phyloP scores from a whole-genome alignment of 2,888 invertebrate species.

The Exocentrus adspersus region DNA sequence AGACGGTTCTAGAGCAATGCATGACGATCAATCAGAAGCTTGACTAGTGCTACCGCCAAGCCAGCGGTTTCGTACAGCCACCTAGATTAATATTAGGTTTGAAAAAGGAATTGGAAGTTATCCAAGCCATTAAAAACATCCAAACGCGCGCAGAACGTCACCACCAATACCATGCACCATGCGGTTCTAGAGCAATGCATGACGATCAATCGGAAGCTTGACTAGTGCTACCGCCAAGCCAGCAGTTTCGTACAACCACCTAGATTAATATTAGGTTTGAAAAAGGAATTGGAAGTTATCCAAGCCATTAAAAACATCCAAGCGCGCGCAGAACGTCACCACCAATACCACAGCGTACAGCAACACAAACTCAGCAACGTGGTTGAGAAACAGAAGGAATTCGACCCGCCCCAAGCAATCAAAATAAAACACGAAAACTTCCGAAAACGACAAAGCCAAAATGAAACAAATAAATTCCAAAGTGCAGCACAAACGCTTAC shows the following conservation, averaged over 20 bases:
- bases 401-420: background rate
- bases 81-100: background rate
- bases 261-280: background rate
- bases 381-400: background rate
- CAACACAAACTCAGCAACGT: background rate
- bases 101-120: background rate
- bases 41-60: background rate
- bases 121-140: background rate
- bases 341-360: constrained; percentile 10
- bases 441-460: background rate
- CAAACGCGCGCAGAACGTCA: background rate
- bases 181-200: too few species aligned
- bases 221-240: background rate
- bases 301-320: constrained; percentile 28
- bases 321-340: constrained; percentile 34
- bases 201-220: too few species aligned
- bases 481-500: background rate
- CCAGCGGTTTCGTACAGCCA: background rate
- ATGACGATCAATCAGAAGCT: constrained; percentile 26
- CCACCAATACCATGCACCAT: too few species aligned
- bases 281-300: constrained; percentile 8
- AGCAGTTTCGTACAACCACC: background rate
- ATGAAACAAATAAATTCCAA: background rate
- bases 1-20: constrained; percentile 29
- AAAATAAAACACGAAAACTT: background rate